A percentile compares a stretch with the other conserved stretches of the same genome.
phyloP scores from a whole-genome alignment of 2,113 vertebrate genomes.

The Dinomys branickii region DNA sequence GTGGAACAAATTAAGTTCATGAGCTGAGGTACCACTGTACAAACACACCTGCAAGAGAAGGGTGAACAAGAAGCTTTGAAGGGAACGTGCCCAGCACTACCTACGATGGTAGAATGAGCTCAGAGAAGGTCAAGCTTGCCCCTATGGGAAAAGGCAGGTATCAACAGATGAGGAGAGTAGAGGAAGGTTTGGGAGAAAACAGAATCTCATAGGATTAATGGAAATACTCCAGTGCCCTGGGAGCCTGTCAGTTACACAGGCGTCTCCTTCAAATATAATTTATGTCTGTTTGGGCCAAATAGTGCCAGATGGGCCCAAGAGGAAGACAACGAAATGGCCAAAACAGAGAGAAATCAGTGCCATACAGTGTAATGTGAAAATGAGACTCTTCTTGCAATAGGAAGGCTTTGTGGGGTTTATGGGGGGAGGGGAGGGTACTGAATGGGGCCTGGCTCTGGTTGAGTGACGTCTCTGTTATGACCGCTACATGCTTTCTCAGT shows the following conservation, averaged over 20 bases:
- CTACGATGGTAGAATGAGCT: fast-evolving
- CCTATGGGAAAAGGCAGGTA: background rate
- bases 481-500: fast-evolving
- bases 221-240: background rate
- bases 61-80: background rate
- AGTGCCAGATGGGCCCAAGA: background rate
- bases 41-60: background rate
- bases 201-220: background rate
- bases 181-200: background rate
- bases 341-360: background rate
- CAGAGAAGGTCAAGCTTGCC: background rate
- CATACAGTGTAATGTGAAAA: background rate
- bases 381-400: background rate
- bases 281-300: conserved; percentile 16
- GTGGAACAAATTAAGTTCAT: background rate
- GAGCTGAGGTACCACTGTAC: background rate
- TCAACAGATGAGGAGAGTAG: background rate
- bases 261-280: background rate
- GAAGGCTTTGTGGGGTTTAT: background rate
- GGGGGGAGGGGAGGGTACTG: background rate
- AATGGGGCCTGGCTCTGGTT: background rate
- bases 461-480: background rate
- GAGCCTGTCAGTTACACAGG: background rate
- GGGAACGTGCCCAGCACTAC: background rate
- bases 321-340: background rate